Base-by-base conservation (phyloP, 2,113 vertebrate species). In the Gasterosteus aculeatus region DNA sequence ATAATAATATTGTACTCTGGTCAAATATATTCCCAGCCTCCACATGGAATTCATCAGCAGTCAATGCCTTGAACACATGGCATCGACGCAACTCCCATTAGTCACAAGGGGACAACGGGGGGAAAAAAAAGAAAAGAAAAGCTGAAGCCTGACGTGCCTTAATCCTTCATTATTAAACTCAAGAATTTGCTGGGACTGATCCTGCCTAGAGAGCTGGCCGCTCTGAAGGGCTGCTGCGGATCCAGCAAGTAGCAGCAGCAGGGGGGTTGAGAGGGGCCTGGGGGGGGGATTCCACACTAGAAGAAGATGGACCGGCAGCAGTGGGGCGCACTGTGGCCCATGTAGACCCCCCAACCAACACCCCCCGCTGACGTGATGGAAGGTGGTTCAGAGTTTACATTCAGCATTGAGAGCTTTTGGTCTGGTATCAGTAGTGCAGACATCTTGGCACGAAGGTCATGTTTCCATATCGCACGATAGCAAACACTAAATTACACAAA, bases 81-180 rank as follows among this genome's bases (percentile, higher is more conserved):
- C 62, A 70, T 76, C 79, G 78, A 90, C 68, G 57, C 72, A 84
- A 89, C 81, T 78, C 72, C 85, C 83, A 87, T 94, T 90, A 92
- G 92, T 92, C 90, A 93, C 90, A 90, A 76, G 26, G 80, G 63
- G 82, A 91, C 88, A 84, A 89, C 92, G 35, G 35, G 35, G 33
- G 1, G 5, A 91, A 87, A 87, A 90, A 76, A 82, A 67, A 59
- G 22, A 53, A 91, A 87, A 87, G 90, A 77, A 84, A 72, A 60
- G 83, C 89, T 76, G 80, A 90, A 87, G 77, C 46, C 74, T 92
- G 86, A 91, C 91, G 85, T 84, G 89, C 84, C 81, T 73, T 90
- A 92, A 92, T 91, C 89, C 91, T 65, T 84, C 75, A 73, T 87
- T 86, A 85, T 92, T 90, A 89, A 89, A 86, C 75, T 78, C 72